A percentile compares a stretch with the other conserved stretches of the same genome.
Evolutionary conservation across 2,113 vertebrate genomes (phyloP).

Genomic region (Mustela nigripes): DNA sequence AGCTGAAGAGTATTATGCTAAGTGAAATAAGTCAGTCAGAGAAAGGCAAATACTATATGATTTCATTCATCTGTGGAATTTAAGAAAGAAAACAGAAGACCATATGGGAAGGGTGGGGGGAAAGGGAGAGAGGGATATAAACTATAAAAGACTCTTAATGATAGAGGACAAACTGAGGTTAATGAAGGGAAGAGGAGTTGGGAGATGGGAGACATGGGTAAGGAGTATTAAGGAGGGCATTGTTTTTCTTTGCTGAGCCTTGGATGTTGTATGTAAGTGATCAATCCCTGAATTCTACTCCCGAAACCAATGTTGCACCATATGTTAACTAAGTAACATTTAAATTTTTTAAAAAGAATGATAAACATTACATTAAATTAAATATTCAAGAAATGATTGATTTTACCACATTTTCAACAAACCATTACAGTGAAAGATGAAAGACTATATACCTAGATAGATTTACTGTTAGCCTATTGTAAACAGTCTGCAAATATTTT

Average conservation of each 20-base stretch:
- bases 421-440: slow-evolving; percentile 37
- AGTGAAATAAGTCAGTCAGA: neutral
- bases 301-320: neutral
- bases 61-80: neutral
- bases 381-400: neutral
- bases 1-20: neutral
- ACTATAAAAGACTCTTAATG: neutral
- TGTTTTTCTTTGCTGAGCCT: neutral
- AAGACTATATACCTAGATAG: neutral
- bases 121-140: neutral
- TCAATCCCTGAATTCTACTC: neutral
- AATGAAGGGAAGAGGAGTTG: neutral
- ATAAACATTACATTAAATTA: neutral
- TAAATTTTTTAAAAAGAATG: neutral
- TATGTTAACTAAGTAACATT: neutral
- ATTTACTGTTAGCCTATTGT: slow-evolving; percentile 1
- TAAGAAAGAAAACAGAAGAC: neutral
- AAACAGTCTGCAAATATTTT: slow-evolving; percentile 1
- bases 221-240: neutral
- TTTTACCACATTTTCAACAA: slow-evolving; percentile 19
- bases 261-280: neutral
- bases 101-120: neutral
- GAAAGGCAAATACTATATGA: neutral
- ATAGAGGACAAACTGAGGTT: neutral
- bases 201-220: neutral